Percentiles rank a stretch among this genome's conserved stretches.
Evolutionary conservation across 2,888 invertebrate species (phyloP).

Genomic region (Tineola bisselliella): DNA sequence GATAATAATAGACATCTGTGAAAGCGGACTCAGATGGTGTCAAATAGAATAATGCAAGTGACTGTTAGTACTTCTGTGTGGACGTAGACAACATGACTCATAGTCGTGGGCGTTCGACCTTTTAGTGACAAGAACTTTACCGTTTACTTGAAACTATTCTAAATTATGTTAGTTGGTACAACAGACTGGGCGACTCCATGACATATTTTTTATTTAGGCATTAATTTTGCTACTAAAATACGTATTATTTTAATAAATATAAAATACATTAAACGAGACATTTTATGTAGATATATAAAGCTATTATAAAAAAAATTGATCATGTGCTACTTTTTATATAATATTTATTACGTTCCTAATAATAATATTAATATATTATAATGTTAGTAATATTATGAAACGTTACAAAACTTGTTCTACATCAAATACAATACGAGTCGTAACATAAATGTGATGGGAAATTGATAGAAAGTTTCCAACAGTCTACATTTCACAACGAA

Average conservation of each 20-base stretch:
- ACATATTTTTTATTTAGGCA: too few relatives aligned
- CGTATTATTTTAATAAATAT: too few relatives aligned
- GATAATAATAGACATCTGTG: neutral
- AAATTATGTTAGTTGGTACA: neutral
- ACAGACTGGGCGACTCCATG: too few relatives aligned
- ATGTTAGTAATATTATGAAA: neutral
- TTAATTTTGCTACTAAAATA: too few relatives aligned
- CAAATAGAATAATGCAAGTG: neutral
- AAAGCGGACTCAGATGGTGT: neutral
- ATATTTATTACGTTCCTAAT: too few relatives aligned
- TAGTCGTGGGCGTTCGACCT: slow-evolving; percentile 2
- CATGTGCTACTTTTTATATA: too few relatives aligned
- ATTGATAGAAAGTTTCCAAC: neutral
- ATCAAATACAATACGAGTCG: neutral
- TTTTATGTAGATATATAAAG: too few relatives aligned
- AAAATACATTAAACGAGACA: too few relatives aligned
- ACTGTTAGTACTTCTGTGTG: neutral
- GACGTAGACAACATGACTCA: neutral
- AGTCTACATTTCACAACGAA: neutral
- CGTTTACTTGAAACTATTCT: neutral
- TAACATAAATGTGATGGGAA: neutral
- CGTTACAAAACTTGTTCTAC: neutral
- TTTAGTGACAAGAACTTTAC: neutral
- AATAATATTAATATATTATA: too few relatives aligned
- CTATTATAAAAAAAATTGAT: too few relatives aligned